Evolutionary conservation across 2,888 invertebrate species (phyloP).

Genomic region (Hyppa rectilinea): DNA sequence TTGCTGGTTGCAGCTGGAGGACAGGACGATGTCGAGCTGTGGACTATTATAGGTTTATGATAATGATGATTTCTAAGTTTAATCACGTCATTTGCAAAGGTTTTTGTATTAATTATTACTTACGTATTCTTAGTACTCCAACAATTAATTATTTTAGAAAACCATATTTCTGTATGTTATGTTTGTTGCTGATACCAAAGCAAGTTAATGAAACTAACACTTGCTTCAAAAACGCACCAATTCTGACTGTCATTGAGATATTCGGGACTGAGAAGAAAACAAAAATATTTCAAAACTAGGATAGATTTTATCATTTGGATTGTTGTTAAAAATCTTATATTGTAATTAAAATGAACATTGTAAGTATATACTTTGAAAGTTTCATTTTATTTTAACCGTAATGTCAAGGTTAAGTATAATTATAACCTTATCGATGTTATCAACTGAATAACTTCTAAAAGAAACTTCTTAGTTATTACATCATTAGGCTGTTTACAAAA

Average conservation of each 20-base stretch:
- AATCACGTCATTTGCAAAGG: neutral
- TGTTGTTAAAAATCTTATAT: neutral
- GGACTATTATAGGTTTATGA: too few species aligned
- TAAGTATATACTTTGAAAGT: slow-evolving; percentile 25
- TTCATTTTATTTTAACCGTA: slow-evolving; percentile 1
- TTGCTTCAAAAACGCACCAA: slow-evolving; percentile 13
- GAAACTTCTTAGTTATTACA: slow-evolving; percentile 16
- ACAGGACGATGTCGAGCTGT: too few species aligned
- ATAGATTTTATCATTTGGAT: neutral
- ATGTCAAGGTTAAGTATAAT: slow-evolving; percentile 53
- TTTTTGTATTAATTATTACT: neutral
- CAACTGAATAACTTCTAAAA: slow-evolving; percentile 2
- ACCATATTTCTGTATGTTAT: neutral
- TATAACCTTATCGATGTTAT: slow-evolving; percentile 48
- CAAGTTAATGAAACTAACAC: neutral
- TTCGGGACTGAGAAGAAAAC: slow-evolving; percentile 16
- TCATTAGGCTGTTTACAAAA: slow-evolving; percentile 17
- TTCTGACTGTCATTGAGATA: slow-evolving; percentile 21
- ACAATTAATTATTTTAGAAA: fast-evolving
- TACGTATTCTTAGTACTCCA: too few species aligned
- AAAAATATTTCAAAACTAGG: neutral
- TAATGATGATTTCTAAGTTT: neutral
- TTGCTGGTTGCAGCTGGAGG: too few species aligned
- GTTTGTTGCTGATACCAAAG: neutral
- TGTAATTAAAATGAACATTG: slow-evolving; percentile 30